Evolutionary conservation across 2,888 invertebrate species (phyloP), one percentile per base, ranked within the genome.

Genomic region (Blastobasis adustella): DNA sequence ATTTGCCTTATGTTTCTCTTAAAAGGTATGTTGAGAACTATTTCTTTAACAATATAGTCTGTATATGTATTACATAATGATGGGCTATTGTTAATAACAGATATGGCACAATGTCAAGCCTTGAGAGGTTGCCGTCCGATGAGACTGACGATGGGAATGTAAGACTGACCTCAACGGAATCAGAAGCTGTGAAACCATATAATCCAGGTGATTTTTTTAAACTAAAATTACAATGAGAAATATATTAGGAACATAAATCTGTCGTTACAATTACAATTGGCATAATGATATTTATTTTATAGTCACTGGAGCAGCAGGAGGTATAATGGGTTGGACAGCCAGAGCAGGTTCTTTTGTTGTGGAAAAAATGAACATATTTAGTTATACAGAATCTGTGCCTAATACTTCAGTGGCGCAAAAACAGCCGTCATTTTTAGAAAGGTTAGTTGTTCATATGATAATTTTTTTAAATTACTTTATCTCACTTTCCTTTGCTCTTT

Each of bases 311-410:
- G 75, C 82, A 5, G 72, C 89, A 5, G 88, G 90, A 23, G 91
- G 91, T 6, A 84, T 92, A 6, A 88, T 91, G 79, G 93, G 93
- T 9, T 96, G 95, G 95, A 94, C 95, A 0, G 92, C 94, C 6
- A 89, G 93, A 55, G 95, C 95, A 5, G 95, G 95, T 1, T 93
- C 92, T 41, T 95, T 93, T 71, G 95, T 95, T 5, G 94, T 93
- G 5, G 95, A 95, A 63, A 96, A 95, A 73, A 95, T 95, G 93
- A 89, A 87, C 55, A 85, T 89, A 41, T 87, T 89, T 58, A 89
- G 86, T 60, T 87, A 88, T 54, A 83, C 88, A 2, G 89, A 89
- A 55, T 85, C 77, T 57, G 85, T 86, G 37, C 85, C 86, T 7
- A 85, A 73, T 54, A 76, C 84, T 1, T 72, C 85, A 0, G 75